Evolutionary conservation across 1,140 invertebrate species (phyloP).

Genomic region (Euschistus heros): DNA sequence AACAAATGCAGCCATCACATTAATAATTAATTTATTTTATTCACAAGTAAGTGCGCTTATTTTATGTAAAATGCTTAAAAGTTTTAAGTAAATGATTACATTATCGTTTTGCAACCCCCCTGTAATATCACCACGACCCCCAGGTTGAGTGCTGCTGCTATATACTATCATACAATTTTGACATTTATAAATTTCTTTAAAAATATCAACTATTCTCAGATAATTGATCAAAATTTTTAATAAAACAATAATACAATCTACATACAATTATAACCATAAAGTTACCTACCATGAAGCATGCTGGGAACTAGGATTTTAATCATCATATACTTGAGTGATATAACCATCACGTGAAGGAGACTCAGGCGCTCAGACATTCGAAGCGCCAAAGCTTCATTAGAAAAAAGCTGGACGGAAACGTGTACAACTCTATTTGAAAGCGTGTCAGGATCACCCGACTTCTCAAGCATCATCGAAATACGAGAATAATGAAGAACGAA

Average conservation of each 20-base stretch:
- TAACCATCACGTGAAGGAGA: conserved; percentile 86
- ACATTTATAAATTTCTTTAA: too few relatives aligned
- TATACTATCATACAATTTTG: too few relatives aligned
- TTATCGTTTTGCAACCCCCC: too few relatives aligned
- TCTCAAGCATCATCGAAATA: conserved; percentile 82
- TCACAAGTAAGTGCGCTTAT: too few relatives aligned
- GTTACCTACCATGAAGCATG: conserved; percentile 61
- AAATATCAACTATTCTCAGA: background rate
- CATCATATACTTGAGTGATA: conserved; percentile 90
- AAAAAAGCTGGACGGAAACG: conserved; percentile 91
- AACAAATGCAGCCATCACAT: too few relatives aligned
- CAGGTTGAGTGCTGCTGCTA: too few relatives aligned
- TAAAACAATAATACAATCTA: too few relatives aligned
- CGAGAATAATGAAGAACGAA: conserved; percentile 93
- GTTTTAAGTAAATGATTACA: too few relatives aligned
- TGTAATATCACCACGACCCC: too few relatives aligned
- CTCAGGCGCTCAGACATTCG: conserved; percentile 83
- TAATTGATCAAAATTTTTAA: too few relatives aligned
- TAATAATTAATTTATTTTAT: too few relatives aligned
- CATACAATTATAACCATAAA: background rate
- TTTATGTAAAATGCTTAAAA: too few relatives aligned
- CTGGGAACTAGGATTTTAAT: conserved; percentile 77
- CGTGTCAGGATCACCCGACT: conserved; percentile 74
- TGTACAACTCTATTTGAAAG: conserved; percentile 92
- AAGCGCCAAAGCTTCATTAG: conserved; percentile 80